Percentiles rank a stretch among this genome's conserved stretches.
Evolutionary conservation across 2,888 invertebrate genomes (phyloP).

Genomic region (Terebella lapidaria): DNA sequence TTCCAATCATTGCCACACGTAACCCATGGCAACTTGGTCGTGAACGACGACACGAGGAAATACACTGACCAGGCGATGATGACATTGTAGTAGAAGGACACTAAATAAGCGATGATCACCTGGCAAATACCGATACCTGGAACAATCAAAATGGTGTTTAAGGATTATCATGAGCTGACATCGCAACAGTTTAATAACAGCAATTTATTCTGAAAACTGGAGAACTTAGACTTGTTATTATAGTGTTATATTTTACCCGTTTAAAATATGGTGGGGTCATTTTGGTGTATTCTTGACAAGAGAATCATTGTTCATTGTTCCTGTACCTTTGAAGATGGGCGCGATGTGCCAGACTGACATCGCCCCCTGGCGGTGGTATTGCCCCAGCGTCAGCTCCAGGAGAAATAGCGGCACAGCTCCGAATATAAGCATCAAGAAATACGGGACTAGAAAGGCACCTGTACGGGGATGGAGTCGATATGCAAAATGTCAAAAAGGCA

Average conservation of each 20-base stretch:
- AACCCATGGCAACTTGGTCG: constrained; percentile 69
- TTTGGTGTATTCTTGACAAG: no score
- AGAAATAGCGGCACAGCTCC: constrained; percentile 89
- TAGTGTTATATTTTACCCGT: no score
- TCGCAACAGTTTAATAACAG: no score
- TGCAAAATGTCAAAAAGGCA: no score
- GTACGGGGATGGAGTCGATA: no score
- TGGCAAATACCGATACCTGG: constrained; percentile 62
- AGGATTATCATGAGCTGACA: neutral
- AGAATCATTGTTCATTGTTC: no score
- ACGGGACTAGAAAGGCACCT: constrained; percentile 88
- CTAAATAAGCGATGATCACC: constrained; percentile 49
- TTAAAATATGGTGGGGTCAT: no score
- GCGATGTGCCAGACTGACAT: constrained; percentile 87
- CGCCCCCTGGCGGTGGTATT: constrained; percentile 86
- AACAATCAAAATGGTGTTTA: constrained; percentile 8
- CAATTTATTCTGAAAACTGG: no score
- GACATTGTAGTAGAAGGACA: constrained; percentile 62
- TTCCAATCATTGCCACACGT: constrained; percentile 79
- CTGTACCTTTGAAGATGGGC: constrained; percentile 78
- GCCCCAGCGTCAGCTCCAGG: constrained; percentile 89
- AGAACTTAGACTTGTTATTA: no score
- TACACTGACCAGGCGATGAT: constrained; percentile 81
- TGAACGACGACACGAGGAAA: constrained; percentile 66
- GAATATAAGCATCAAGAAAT: constrained; percentile 82